A percentile compares a stretch with the other conserved stretches of the same genome.
Evolutionary conservation across 2,888 invertebrate genomes (phyloP).

Genomic region (Ophraella communa): DNA sequence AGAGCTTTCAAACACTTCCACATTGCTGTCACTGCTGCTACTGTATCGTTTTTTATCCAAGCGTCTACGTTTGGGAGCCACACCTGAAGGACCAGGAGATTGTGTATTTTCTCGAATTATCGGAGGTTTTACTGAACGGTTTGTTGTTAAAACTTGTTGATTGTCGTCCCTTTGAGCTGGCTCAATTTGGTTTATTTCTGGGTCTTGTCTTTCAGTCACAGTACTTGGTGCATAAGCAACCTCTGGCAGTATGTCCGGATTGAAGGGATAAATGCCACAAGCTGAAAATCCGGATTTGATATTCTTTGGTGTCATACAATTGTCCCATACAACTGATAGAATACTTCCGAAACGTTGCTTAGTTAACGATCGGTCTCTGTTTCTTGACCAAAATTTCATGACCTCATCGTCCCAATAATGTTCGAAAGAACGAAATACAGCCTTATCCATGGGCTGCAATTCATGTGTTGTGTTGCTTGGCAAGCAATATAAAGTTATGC

Average conservation of each 20-base stretch:
- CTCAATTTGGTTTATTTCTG: too few species aligned
- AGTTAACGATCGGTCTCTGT: constrained; percentile 8
- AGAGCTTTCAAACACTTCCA: too few species aligned
- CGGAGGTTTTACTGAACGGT: too few species aligned
- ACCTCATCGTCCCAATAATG: constrained; percentile 52
- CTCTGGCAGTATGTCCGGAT: constrained; percentile 42
- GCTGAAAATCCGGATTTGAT: constrained; percentile 45
- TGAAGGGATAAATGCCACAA: constrained; percentile 42
- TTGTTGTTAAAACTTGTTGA: too few species aligned
- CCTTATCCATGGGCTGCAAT: constrained; percentile 41
- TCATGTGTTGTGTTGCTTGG: constrained; percentile 54
- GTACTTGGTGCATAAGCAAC: constrained; percentile 7
- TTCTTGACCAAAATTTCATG: constrained; percentile 35
- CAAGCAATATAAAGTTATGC: constrained; percentile 44
- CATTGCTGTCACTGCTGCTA: too few species aligned
- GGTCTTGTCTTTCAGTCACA: constrained; percentile 1
- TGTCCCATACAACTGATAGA: constrained; percentile 21
- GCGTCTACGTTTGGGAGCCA: too few species aligned
- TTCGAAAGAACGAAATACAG: constrained; percentile 9
- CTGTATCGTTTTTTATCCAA: too few species aligned
- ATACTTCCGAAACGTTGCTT: constrained; percentile 6
- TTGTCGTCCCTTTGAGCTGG: too few species aligned
- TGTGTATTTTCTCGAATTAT: too few species aligned
- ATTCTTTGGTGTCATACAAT: constrained; percentile 42
- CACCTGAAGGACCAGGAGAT: too few species aligned